Conservation (phyloP, 2,113 vertebrate species). For the Ptychochromis oligacanthus region DNA sequence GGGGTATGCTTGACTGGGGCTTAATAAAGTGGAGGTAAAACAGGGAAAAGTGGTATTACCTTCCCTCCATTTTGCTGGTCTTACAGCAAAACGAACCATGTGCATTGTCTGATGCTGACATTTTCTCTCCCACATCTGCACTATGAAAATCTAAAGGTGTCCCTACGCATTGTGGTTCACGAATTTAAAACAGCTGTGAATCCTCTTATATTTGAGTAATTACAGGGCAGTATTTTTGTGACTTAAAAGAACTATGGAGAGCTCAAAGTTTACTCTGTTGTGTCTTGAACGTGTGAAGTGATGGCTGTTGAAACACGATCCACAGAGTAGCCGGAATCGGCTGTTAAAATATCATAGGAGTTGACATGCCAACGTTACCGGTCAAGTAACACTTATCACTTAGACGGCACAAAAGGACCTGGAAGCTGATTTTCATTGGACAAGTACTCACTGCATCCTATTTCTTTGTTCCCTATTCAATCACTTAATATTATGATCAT, state of each 20-base stretch:
- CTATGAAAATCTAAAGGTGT: conserved; percentile 25
- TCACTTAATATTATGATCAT: conserved; percentile 47
- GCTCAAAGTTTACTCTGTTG: conserved; percentile 5
- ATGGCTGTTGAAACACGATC: conserved; percentile 50
- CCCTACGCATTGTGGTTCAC: neutral
- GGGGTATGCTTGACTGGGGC: conserved; percentile 68
- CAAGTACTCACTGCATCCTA: neutral
- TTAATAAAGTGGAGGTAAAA: conserved; percentile 67
- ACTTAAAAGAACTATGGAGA: neutral
- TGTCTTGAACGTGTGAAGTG: conserved; percentile 1
- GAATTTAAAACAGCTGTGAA: conserved; percentile 30
- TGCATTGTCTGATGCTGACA: conserved; percentile 55
- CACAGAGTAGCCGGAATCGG: conserved; percentile 1
- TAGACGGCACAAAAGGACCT: neutral
- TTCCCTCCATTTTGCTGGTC: conserved; percentile 38
- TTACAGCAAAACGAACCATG: conserved; percentile 52
- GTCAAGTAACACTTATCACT: conserved; percentile 40
- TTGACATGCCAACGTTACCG: conserved; percentile 47
- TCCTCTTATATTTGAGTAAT: conserved; percentile 15
- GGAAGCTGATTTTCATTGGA: conserved; percentile 23
- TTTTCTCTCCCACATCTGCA: conserved; percentile 40
- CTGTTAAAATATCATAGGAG: conserved; percentile 47
- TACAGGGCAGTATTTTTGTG: neutral
- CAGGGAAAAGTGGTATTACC: conserved; percentile 45
- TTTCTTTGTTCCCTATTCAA: conserved; percentile 10